A percentile compares a stretch with the other conserved stretches of the same genome.
These are phyloP conservation scores for Chirona hameri DNA, from an alignment of 2,888 invertebrate species.

Conservation along the genomic window DNA sequence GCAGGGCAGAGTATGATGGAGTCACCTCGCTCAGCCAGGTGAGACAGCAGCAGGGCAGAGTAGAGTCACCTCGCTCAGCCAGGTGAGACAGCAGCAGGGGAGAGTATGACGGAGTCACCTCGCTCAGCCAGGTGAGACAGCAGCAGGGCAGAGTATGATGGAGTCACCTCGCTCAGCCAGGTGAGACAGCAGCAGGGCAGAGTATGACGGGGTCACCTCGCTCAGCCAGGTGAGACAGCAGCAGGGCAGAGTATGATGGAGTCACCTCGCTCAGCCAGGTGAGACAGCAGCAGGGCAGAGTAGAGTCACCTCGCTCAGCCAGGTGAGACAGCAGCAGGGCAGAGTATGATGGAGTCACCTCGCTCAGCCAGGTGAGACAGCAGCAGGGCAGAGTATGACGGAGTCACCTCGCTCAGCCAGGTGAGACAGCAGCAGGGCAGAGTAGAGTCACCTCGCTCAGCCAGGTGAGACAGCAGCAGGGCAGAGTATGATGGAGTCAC, in stretches of 20 bases:
- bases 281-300: not conserved
- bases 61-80: not conserved
- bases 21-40: not conserved
- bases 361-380: not conserved
- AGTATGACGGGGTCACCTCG: not conserved
- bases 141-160: not conserved
- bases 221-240: not conserved
- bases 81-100: slow-evolving; percentile 1
- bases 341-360: not conserved
- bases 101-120: not conserved
- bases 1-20: not conserved
- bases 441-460: not conserved
- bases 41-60: not conserved
- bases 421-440: not conserved
- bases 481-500: not conserved
- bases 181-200: not conserved
- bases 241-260: not conserved
- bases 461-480: slow-evolving; percentile 12
- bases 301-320: not conserved
- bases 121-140: not conserved
- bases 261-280: not conserved
- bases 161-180: not conserved
- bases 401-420: not conserved
- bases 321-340: slow-evolving; percentile 7
- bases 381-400: not conserved